Percentiles rank a stretch among this genome's conserved stretches.
phyloP scores from a whole-genome alignment of 2,797 vertebrate genomes.

The Alfaro cultratus region DNA sequence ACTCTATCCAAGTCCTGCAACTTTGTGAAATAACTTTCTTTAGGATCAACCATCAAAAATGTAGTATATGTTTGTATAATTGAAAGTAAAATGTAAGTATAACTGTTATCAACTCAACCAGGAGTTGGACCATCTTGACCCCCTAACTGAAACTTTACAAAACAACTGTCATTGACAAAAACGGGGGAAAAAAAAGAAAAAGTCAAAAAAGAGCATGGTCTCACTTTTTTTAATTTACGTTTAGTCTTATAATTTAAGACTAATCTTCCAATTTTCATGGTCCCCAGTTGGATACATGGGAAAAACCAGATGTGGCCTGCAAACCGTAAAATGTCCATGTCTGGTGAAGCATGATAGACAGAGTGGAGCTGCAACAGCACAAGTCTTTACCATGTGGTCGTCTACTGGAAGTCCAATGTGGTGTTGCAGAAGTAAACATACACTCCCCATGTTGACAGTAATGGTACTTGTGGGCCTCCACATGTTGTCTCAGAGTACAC shows the following conservation, averaged over 20 bases:
- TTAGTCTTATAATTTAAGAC: not conserved
- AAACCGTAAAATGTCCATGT: not conserved
- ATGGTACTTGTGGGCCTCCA: not conserved
- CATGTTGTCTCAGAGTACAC: not conserved
- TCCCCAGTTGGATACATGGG: not conserved
- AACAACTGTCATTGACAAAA: not conserved
- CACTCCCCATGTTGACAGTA: slow-evolving; percentile 2
- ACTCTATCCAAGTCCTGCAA: not conserved
- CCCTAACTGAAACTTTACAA: not conserved
- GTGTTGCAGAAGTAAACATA: slow-evolving; percentile 4
- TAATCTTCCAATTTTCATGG: not conserved
- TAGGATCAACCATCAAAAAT: not conserved
- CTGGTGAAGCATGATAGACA: not conserved
- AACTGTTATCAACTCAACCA: not conserved
- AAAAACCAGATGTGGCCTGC: not conserved
- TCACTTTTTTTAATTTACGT: not conserved
- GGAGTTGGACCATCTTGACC: not conserved
- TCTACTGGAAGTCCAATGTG: not conserved
- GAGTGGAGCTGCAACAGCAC: not conserved
- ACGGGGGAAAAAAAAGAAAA: not conserved
- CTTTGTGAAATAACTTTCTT: not conserved
- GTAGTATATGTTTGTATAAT: not conserved
- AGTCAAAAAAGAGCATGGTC: not conserved
- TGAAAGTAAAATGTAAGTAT: not conserved
- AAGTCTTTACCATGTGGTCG: not conserved